A percentile compares a stretch with the other conserved stretches of the same genome.
These are phyloP conservation scores for Gadus macrocephalus DNA, from an alignment of 2,113 vertebrate genomes.

Conservation along the genomic window DNA sequence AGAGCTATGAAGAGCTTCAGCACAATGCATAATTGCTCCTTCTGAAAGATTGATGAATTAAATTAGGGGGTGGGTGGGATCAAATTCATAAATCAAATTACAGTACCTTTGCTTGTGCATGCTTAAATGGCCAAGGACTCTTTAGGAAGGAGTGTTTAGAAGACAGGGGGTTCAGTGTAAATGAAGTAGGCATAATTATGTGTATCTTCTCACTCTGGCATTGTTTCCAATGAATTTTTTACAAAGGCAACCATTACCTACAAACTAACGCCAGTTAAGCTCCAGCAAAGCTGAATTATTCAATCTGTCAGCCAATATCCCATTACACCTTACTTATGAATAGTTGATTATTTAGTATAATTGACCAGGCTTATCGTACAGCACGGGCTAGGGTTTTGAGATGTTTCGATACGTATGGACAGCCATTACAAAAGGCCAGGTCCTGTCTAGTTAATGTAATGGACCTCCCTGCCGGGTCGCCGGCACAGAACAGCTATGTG, in stretches of 20 bases:
- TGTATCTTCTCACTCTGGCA: constrained; percentile 70
- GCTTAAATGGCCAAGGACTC: constrained; percentile 57
- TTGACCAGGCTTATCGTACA: constrained; percentile 84
- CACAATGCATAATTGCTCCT: constrained; percentile 74
- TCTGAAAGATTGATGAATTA: constrained; percentile 78
- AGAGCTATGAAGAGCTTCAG: constrained; percentile 56
- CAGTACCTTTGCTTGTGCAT: constrained; percentile 63
- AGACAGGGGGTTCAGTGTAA: constrained; percentile 54
- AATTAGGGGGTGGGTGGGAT: constrained; percentile 73
- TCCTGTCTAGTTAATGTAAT: too few species aligned
- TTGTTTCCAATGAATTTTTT: constrained; percentile 82
- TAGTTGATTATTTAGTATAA: constrained; percentile 97
- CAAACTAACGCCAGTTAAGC: constrained; percentile 79
- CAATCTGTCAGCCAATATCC: constrained; percentile 86
- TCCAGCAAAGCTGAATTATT: constrained; percentile 92
- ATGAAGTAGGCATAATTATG: constrained; percentile 74
- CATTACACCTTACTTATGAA: constrained; percentile 89
- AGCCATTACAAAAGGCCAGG: constrained; percentile 56
- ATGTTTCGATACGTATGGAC: constrained; percentile 62
- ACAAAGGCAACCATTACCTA: constrained; percentile 80
- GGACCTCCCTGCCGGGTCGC: constrained; percentile 36
- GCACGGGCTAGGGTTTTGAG: constrained; percentile 75
- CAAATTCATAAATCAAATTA: constrained; percentile 81
- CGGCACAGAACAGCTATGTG: constrained; percentile 47
- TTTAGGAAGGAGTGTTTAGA: constrained; percentile 52